These are phyloP conservation scores for Petromus typicus DNA, from an alignment of 2,113 vertebrate species.

Conservation along the genomic window DNA sequence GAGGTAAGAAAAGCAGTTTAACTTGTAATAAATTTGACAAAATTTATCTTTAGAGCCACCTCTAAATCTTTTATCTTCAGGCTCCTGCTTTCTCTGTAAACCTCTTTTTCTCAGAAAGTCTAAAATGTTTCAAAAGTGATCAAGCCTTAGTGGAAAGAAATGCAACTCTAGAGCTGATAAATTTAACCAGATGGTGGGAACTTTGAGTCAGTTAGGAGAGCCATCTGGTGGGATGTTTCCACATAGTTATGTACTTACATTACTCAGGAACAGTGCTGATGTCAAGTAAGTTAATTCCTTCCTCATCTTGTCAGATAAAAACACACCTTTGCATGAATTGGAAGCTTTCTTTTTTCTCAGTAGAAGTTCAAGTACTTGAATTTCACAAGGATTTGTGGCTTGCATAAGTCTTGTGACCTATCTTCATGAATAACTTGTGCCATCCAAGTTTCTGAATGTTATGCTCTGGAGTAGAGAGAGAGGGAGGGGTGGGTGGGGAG, in stretches of 20 bases:
- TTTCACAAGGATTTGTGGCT: slow-evolving; percentile 45
- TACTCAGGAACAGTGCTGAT: not conserved
- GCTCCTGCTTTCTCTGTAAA: slow-evolving; percentile 39
- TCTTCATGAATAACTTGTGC: slow-evolving; percentile 8
- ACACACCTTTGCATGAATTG: slow-evolving; percentile 1
- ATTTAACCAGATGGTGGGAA: slow-evolving; percentile 48
- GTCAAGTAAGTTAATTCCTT: slow-evolving; percentile 40
- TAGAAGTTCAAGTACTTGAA: slow-evolving; percentile 31
- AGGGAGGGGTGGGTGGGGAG: not conserved
- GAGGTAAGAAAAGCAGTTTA: not conserved
- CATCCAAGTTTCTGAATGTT: slow-evolving; percentile 12
- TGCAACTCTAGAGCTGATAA: slow-evolving; percentile 34
- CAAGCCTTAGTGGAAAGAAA: slow-evolving; percentile 51
- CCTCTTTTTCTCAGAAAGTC: slow-evolving; percentile 49
- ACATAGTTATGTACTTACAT: slow-evolving; percentile 33
- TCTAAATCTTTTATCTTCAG: slow-evolving; percentile 25
- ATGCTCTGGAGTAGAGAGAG: not conserved
- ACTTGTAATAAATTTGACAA: not conserved
- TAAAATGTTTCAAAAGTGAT: slow-evolving; percentile 57
- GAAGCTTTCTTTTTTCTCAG: slow-evolving; percentile 2
- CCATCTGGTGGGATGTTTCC: slow-evolving; percentile 59
- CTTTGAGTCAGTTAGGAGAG: slow-evolving; percentile 45
- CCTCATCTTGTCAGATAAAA: slow-evolving; percentile 51
- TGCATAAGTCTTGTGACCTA: slow-evolving; percentile 35
- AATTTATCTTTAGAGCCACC: slow-evolving; percentile 12